Base-by-base conservation (phyloP, 1,140 invertebrate genomes). In the Drosophila chauvacae region DNA sequence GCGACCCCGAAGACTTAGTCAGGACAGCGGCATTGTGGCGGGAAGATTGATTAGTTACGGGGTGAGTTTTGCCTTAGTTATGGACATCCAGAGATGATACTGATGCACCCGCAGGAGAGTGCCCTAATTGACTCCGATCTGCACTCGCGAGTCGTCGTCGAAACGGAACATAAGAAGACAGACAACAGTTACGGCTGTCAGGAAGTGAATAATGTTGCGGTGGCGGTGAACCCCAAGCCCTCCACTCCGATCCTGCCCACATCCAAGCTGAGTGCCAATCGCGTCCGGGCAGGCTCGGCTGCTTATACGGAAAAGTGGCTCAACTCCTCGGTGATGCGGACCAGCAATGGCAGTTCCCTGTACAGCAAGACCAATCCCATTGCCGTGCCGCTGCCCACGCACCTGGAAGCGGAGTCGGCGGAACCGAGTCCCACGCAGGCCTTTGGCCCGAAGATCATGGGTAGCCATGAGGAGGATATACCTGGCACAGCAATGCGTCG, bases 381-480 rank as follows among this genome's bases (percentile, higher is more conserved):
- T 20, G 68, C 71, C 0, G 23, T 86, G 26, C 84, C 91, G 5
- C 44, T 92, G 60, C 91, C 91, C 11, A 92, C 91, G 18, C 91
- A 92, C n/a, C 33, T 92, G 56, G 91, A 92, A 63, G 76, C 84
- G 2, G 91, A 92, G 0, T 92, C 91, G 2, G 91, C 91, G 2
- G 91, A 92, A 26, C 91, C 88, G 1, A 92, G 91, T 79, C 91
- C 91, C 10, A 92, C 91, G 7, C 85, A 80, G 42, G 91, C 91
- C 0, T 92, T 92, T 45, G 91, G 91, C 0, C 91, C 91, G 0
- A 86, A 84, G 23, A 73, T 92, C 6, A 57, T 77, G 10, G 77
- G 86, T n/a, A 81, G 41, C 10, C 48, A 85, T 20, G 78, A 90
- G 6, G 91, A 91, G 75, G 81, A 92, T 51, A 91, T 92, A 33